A percentile compares a stretch with the other conserved stretches of the same genome.
Conservation (phyloP, 1,140 invertebrate species). For the Meloidogyne exigua region DNA sequence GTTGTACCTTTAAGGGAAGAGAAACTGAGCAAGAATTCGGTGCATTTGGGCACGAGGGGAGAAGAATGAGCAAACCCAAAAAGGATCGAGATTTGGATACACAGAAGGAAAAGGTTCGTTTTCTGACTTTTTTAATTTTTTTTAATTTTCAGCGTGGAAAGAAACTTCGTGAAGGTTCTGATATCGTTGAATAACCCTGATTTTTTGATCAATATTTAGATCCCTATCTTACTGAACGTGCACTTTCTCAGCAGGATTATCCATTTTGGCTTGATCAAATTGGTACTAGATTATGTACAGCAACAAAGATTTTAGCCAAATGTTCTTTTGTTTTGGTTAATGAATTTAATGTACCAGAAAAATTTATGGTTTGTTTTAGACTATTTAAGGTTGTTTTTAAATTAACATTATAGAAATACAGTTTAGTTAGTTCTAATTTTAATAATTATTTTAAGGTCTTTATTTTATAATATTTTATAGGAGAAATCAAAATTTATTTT, state of each 20-base stretch:
- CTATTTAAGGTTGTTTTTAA: not conserved
- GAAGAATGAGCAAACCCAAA: not conserved
- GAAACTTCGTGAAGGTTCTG: not conserved
- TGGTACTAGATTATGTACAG: constrained; percentile 16
- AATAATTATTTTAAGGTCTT: no score
- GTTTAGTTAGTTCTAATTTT: not conserved
- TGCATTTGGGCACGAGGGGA: not conserved
- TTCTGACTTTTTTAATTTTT: not conserved
- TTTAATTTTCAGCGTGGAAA: not conserved
- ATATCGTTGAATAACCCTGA: not conserved
- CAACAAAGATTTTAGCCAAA: constrained; percentile 13
- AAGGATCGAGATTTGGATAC: not conserved
- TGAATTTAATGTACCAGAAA: constrained; percentile 13
- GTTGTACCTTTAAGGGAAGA: not conserved
- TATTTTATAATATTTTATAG: constrained; percentile 4
- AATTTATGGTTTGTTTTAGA: constrained; percentile 9
- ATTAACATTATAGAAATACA: not conserved
- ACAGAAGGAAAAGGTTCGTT: not conserved
- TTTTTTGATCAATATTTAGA: not conserved
- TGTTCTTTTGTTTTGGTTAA: not conserved
- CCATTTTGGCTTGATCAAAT: constrained; percentile 13
- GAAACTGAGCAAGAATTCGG: constrained; percentile 11
- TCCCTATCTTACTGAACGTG: constrained; percentile 13
- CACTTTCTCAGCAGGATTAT: constrained; percentile 10
- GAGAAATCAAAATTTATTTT: constrained; percentile 11